Percentiles rank a stretch among this genome's conserved stretches.
Conservation (phyloP, 2,888 invertebrate genomes). For the Heliconius ethilla region DNA sequence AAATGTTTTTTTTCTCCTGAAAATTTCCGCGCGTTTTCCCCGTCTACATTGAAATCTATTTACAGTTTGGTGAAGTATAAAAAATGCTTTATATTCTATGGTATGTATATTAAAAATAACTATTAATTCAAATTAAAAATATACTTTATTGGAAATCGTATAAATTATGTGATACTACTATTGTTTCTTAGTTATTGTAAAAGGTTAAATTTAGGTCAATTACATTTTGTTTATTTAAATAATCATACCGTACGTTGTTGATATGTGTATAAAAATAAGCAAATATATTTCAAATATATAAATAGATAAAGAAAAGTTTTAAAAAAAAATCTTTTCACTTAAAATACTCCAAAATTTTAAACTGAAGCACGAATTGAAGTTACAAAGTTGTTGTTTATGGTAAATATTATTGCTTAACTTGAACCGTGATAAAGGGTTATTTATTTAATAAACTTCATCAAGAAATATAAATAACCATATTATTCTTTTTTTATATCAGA, state of each 20-base stretch:
- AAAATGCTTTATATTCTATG: neutral
- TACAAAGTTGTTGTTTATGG: neutral
- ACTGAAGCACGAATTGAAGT: neutral
- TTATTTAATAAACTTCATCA: conserved; percentile 5
- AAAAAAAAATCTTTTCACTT: neutral
- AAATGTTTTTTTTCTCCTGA: neutral
- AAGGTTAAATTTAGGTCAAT: neutral
- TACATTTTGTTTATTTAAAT: neutral
- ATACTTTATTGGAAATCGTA: neutral
- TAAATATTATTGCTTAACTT: conserved; percentile 4
- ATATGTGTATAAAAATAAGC: neutral
- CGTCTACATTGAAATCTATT: conserved; percentile 6
- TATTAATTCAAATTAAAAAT: neutral
- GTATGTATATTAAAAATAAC: too few species aligned
- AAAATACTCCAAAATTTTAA: neutral
- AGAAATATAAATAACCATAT: conserved; percentile 1
- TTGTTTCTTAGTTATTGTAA: neutral
- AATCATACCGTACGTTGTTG: neutral
- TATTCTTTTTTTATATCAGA: conserved; percentile 79
- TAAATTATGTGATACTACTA: neutral
- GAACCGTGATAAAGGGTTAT: neutral
- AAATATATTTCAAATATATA: neutral
- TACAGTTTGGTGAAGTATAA: neutral
- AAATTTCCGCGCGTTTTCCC: neutral
- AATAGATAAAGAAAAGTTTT: neutral